Evolutionary conservation across 2,888 invertebrate species (phyloP).

Genomic region (Plebejus argus): DNA sequence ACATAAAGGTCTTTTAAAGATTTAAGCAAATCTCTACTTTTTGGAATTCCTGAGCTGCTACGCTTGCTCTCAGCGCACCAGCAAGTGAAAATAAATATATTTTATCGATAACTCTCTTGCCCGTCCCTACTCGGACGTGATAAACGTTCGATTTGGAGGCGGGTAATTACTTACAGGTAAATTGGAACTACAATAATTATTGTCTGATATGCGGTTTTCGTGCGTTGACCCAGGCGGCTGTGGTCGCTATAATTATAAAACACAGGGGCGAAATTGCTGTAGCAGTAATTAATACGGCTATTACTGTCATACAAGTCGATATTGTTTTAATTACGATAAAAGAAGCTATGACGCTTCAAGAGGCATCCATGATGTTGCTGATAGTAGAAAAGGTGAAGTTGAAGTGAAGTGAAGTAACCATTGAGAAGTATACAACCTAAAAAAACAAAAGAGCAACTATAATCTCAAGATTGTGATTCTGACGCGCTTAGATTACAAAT

Average conservation of each 20-base stretch:
- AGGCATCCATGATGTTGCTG: neutral
- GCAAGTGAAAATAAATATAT: neutral
- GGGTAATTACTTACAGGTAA: conserved; percentile 66
- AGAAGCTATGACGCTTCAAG: neutral
- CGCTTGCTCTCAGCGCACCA: no score
- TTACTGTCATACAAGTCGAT: conserved; percentile 19
- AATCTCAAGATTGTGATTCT: no score
- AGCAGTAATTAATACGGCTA: conserved; percentile 10
- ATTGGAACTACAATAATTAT: conserved; percentile 62
- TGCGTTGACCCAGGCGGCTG: conserved; percentile 39
- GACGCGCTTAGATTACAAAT: no score
- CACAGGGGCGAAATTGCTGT: conserved; percentile 15
- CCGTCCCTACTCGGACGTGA: conserved; percentile 45
- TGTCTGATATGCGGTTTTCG: conserved; percentile 42
- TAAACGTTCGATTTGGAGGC: conserved; percentile 57
- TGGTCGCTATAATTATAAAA: conserved; percentile 4
- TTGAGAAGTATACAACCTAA: no score
- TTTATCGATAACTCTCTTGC: conserved; percentile 43
- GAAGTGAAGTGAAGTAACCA: no score
- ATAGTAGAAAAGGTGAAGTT: no score
- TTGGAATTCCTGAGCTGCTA: no score
- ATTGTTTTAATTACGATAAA: neutral
- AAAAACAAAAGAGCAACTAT: no score
- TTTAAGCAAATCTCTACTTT: no score
- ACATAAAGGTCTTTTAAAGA: no score